A percentile compares a stretch with the other conserved stretches of the same genome.
phyloP scores from a whole-genome alignment of 2,797 vertebrate genomes.

The Lophius americanus region DNA sequence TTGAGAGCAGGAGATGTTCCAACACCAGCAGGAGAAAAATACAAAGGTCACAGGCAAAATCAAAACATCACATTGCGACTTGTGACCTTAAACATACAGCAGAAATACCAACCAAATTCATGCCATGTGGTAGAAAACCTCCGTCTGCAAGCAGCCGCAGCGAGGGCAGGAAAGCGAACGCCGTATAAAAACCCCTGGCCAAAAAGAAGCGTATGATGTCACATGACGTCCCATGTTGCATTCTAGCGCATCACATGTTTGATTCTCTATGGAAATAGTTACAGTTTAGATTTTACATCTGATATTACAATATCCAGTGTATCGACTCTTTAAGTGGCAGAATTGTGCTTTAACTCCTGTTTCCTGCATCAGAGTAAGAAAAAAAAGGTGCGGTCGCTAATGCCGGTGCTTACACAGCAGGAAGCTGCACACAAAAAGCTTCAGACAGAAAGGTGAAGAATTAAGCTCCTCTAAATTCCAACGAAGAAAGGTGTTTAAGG shows the following conservation, averaged over 20 bases:
- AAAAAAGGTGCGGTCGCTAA: constrained; percentile 88
- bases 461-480: constrained; percentile 76
- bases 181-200: constrained; percentile 93
- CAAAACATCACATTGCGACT: constrained; percentile 96
- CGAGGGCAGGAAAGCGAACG: constrained; percentile 76
- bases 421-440: constrained; percentile 94
- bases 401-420: constrained; percentile 91
- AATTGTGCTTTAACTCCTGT: constrained; percentile 99
- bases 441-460: constrained; percentile 85
- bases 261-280: constrained; percentile 92
- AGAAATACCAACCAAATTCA: constrained; percentile 93
- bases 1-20: constrained; percentile 98
- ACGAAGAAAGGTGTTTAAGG: constrained; percentile 39
- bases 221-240: constrained; percentile 96
- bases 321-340: constrained; percentile 93
- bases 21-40: constrained; percentile 99
- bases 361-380: constrained; percentile 90
- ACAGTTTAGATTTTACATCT: constrained; percentile 93
- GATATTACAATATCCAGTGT: constrained; percentile 89
- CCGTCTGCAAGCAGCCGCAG: constrained; percentile 72
- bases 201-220: constrained; percentile 93
- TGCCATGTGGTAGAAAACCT: constrained; percentile 98
- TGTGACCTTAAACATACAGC: constrained; percentile 98
- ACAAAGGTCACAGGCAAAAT: constrained; percentile 99
- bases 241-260: constrained; percentile 95